A percentile compares a stretch with the other conserved stretches of the same genome.
phyloP scores from a whole-genome alignment of 2,888 invertebrate genomes.

The Noctua comes region DNA sequence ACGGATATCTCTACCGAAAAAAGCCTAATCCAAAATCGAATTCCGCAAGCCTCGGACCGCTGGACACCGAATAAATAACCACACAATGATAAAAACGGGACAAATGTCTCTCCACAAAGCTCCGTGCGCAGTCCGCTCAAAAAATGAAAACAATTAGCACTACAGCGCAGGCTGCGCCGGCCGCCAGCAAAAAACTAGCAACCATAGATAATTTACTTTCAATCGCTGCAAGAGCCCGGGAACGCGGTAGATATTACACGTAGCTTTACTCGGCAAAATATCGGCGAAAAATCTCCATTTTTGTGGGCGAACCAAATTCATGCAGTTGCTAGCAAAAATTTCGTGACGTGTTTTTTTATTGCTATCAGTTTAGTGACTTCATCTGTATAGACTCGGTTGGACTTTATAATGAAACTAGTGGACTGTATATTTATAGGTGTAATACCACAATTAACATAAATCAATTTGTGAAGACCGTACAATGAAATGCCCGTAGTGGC shows the following conservation, averaged over 20 bases:
- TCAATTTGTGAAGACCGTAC: no score
- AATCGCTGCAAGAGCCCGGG: constrained; percentile 75
- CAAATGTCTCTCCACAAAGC: constrained; percentile 71
- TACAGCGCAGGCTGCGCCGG: constrained; percentile 68
- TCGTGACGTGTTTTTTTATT: constrained; percentile 54
- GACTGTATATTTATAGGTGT: no score
- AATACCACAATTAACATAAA: no score
- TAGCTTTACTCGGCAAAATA: constrained; percentile 73
- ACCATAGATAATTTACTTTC: constrained; percentile 83
- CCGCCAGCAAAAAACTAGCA: constrained; percentile 72
- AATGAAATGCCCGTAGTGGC: no score
- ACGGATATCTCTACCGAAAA: constrained; percentile 47
- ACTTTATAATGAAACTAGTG: no score
- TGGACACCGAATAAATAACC: constrained; percentile 72
- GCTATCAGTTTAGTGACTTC: constrained; percentile 52
- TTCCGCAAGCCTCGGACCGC: constrained; percentile 58
- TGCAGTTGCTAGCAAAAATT: constrained; percentile 59
- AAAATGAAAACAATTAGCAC: constrained; percentile 83
- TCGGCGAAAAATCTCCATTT: constrained; percentile 70
- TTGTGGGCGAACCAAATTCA: constrained; percentile 63
- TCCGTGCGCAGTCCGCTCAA: constrained; percentile 65
- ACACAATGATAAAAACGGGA: constrained; percentile 71
- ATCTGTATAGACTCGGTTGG: no score
- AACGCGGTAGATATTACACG: constrained; percentile 75
- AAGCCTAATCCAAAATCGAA: constrained; percentile 68